Evolutionary conservation across 1,140 invertebrate species (phyloP).

Genomic region (Ooceraea biroi): DNA sequence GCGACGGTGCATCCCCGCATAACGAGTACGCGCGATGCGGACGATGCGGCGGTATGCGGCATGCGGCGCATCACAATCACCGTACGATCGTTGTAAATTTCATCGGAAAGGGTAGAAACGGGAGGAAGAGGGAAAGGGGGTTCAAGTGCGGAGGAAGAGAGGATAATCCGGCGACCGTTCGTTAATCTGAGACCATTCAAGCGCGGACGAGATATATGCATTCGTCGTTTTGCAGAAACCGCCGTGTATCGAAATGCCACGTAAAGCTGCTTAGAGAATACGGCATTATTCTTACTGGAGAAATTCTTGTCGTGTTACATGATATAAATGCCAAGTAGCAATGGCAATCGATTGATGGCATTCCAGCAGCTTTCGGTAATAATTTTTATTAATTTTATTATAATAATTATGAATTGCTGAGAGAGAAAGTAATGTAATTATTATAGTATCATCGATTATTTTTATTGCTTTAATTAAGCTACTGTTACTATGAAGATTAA

Average conservation of each 20-base stretch:
- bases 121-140: neutral
- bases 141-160: neutral
- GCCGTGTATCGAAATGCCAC: slow-evolving; percentile 18
- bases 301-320: slow-evolving; percentile 3
- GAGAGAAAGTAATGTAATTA: too few species aligned
- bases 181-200: slow-evolving; percentile 64
- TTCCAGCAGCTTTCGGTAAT: neutral
- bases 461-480: too few species aligned
- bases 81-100: slow-evolving; percentile 65
- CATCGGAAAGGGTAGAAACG: slow-evolving; percentile 14
- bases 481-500: too few species aligned
- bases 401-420: too few species aligned
- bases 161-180: slow-evolving; percentile 71
- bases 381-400: too few species aligned
- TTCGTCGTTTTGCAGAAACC: slow-evolving; percentile 29
- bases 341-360: neutral
- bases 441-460: too few species aligned
- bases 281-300: neutral
- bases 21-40: slow-evolving; percentile 73
- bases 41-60: slow-evolving; percentile 77
- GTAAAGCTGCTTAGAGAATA: slow-evolving; percentile 38
- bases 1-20: slow-evolving; percentile 63
- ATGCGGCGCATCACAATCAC: slow-evolving; percentile 69
- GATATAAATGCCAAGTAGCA: neutral
- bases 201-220: slow-evolving; percentile 21